Percentiles rank a stretch among this genome's conserved stretches.
These are phyloP conservation scores for Sinella curviseta DNA, from an alignment of 1,140 invertebrate species.

Conservation along the genomic window DNA sequence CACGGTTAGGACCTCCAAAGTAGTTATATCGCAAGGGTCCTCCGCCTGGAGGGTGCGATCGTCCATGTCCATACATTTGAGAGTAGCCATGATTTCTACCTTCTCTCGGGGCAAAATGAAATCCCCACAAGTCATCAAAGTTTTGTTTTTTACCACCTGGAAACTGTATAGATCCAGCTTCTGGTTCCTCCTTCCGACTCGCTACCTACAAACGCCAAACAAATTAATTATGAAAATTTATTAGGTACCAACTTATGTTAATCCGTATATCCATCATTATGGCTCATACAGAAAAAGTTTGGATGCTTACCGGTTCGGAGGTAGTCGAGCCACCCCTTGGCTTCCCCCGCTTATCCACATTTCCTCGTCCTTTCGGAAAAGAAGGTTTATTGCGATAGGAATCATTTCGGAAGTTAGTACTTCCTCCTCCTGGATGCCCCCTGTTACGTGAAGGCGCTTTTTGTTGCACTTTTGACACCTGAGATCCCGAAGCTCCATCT, in stretches of 20 bases:
- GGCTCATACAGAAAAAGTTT: slow-evolving; percentile 71
- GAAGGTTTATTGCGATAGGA: background rate
- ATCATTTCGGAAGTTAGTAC: background rate
- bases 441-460: background rate
- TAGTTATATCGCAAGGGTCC: slow-evolving; percentile 67
- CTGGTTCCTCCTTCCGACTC: slow-evolving; percentile 62
- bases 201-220: slow-evolving; percentile 57
- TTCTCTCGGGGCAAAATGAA: slow-evolving; percentile 71
- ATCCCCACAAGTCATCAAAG: slow-evolving; percentile 84
- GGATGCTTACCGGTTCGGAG: background rate
- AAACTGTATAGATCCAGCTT: slow-evolving; percentile 76
- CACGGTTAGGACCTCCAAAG: slow-evolving; percentile 21
- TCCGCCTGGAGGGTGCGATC: slow-evolving; percentile 54
- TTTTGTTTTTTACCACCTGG: slow-evolving; percentile 87
- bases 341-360: background rate
- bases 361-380: background rate
- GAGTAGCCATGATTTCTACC: slow-evolving; percentile 34
- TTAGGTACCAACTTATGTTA: background rate
- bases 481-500: slow-evolving; percentile 24
- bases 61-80: slow-evolving; percentile 39
- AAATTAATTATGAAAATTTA: slow-evolving; percentile 54
- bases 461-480: background rate
- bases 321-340: background rate
- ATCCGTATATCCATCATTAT: background rate
- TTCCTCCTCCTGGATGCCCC: background rate